Conservation (phyloP, 2,888 invertebrate species). For the Branchellion lobata region DNA sequence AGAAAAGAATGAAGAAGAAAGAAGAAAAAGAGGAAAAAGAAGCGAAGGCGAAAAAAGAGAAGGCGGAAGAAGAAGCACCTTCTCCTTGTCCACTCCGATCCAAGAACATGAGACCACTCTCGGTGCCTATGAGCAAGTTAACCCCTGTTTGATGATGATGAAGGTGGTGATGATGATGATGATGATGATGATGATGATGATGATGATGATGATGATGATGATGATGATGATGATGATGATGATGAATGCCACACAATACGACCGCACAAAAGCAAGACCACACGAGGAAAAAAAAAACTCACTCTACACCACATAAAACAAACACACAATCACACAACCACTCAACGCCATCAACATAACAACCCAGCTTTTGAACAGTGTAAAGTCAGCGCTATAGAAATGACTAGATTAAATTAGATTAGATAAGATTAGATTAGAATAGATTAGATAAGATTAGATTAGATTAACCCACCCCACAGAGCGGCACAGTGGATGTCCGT, state of each 20-base stretch:
- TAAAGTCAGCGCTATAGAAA: too few species aligned
- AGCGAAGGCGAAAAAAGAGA: neutral
- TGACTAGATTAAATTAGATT: neutral
- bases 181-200: conserved; percentile 39
- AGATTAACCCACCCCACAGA: conserved; percentile 78
- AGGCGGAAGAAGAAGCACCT: conserved; percentile 44
- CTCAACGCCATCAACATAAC: too few species aligned
- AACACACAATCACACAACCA: too few species aligned
- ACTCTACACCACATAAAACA: neutral
- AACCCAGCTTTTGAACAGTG: too few species aligned
- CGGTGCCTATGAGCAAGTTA: conserved; percentile 96
- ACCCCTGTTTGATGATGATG: conserved; percentile 70
- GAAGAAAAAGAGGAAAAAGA: neutral
- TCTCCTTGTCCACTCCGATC: conserved; percentile 86
- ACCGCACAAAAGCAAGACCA: neutral
- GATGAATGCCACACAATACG: neutral
- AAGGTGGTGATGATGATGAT: conserved; percentile 17
- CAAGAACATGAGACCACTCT: conserved; percentile 94
- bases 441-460: neutral
- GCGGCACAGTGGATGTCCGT: conserved; percentile 99
- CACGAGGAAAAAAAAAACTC: too few species aligned
- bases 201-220: conserved; percentile 33
- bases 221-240: conserved; percentile 4
- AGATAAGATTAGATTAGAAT: too few species aligned
- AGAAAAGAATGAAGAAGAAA: neutral